Base-by-base conservation (phyloP, 2,113 vertebrate genomes). In the Pelodiscus sinensis region DNA sequence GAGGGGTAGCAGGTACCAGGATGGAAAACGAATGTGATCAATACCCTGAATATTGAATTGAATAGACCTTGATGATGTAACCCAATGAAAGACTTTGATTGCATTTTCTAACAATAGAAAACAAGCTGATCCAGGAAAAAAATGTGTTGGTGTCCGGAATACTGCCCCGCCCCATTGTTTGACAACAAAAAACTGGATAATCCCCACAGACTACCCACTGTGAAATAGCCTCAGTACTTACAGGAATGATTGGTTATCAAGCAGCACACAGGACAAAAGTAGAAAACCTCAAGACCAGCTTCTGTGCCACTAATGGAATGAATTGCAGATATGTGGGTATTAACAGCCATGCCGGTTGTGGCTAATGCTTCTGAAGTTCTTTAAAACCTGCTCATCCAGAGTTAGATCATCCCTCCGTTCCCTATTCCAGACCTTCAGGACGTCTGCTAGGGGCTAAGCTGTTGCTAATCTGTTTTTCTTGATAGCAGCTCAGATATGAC, bases 221-320 rank as follows among this genome's bases (percentile, higher is more conserved):
- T 1, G 21, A 82, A 89, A 24, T 1, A 6, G 31, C 75, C 87
- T 25, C 10, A 77, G 38, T 56, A 0, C 0, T 31, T 35, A 77
- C 25, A 51, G 83, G 52, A 83, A 24, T 1, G 12, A 8, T 50
- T 27, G 38, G n/a, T 35, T 78, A 31, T 0, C 6, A 62, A 38
- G 60, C 55, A 24, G 27, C 0, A 4, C 4, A 1, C 60, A 50
- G 0, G 1, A 38, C 85, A 68, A 52, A 87, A 6, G 1, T 0
- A 79, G 38, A 50, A 44, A 75, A 83, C 38, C 5, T 84, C 65
- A 87, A 2, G 2, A n/a, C 50, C 85, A 44, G 31, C 75, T 51
- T 81, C 13, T 60, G 31, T 38, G 44, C 91, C 79, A 35, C 92
- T 79, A 85, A 79, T 2, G 38, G 73, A 92, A 89, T 90, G 88